Conservation (phyloP, 2,113 vertebrate genomes). For the Macaca nemestrina region DNA sequence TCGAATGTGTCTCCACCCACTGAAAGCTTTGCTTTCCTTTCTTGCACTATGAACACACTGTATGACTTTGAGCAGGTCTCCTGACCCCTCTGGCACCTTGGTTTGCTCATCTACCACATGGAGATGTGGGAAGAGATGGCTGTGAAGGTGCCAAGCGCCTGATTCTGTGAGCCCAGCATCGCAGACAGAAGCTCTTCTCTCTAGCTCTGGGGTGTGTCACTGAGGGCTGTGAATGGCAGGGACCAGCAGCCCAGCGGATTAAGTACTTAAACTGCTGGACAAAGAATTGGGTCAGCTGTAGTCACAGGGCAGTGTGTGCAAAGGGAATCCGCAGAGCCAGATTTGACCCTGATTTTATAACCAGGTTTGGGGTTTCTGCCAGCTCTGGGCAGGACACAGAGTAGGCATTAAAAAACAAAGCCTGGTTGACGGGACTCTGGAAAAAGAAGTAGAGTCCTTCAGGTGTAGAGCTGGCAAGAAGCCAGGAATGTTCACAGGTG, state of each 20-base stretch:
- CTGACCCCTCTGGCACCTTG: background rate
- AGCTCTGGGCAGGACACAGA: background rate
- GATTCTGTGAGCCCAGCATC: background rate
- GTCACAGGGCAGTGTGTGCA: slow-evolving; percentile 26
- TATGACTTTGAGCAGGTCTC: background rate
- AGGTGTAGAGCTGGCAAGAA: background rate
- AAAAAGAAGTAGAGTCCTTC: background rate
- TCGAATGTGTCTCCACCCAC: background rate
- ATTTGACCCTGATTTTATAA: slow-evolving; percentile 18
- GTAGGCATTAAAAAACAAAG: background rate
- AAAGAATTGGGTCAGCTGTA: slow-evolving; percentile 67
- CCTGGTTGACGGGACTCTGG: background rate
- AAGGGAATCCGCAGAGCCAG: background rate
- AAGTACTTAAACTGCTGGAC: slow-evolving; percentile 50
- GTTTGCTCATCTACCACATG: background rate
- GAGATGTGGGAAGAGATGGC: background rate
- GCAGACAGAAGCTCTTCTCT: background rate
- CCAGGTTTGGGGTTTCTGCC: background rate
- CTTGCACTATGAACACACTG: background rate
- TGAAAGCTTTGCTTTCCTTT: background rate
- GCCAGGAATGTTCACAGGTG: background rate
- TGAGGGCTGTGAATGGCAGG: background rate
- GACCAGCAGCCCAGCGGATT: slow-evolving; percentile 34
- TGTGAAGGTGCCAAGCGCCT: background rate
- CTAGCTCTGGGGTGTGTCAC: background rate